Evolutionary conservation across 2,113 vertebrate genomes (phyloP).

Genomic region (Miniopterus natalensis): DNA sequence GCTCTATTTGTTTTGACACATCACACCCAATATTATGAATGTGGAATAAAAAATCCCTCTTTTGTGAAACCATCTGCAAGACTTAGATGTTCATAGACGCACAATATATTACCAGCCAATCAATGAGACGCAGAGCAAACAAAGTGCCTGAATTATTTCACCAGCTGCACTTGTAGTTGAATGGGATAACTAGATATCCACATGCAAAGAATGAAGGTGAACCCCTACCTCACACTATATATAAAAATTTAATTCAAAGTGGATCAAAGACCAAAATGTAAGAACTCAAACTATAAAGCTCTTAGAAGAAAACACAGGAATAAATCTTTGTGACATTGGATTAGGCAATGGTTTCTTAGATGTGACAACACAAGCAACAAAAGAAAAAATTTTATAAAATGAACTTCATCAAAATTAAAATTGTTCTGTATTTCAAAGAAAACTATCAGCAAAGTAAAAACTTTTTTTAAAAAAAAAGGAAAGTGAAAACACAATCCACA

Average conservation of each 20-base stretch:
- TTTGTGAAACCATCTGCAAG: conserved; percentile 30
- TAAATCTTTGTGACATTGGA: not conserved
- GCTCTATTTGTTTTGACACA: conserved; percentile 20
- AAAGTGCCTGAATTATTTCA: not conserved
- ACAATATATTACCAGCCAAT: not conserved
- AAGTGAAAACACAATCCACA: not conserved
- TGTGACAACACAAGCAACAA: not conserved
- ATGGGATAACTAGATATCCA: not conserved
- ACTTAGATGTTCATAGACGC: not conserved
- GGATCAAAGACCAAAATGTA: not conserved
- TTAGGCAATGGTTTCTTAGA: not conserved
- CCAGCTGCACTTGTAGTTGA: not conserved
- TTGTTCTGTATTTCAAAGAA: conserved; percentile 27
- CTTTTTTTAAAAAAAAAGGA: not conserved
- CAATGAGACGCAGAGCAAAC: not conserved
- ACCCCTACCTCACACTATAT: not conserved
- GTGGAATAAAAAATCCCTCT: not conserved
- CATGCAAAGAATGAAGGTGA: not conserved
- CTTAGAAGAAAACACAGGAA: conserved; percentile 4
- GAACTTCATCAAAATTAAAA: conserved; percentile 14
- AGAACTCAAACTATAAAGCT: not conserved
- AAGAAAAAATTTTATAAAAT: not conserved
- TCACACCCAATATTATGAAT: not conserved
- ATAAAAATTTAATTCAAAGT: conserved; percentile 11
- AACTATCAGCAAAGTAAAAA: conserved; percentile 16